Evolutionary conservation across 1,140 invertebrate species (phyloP).

Genomic region (Diachasmimorpha longicaudata): DNA sequence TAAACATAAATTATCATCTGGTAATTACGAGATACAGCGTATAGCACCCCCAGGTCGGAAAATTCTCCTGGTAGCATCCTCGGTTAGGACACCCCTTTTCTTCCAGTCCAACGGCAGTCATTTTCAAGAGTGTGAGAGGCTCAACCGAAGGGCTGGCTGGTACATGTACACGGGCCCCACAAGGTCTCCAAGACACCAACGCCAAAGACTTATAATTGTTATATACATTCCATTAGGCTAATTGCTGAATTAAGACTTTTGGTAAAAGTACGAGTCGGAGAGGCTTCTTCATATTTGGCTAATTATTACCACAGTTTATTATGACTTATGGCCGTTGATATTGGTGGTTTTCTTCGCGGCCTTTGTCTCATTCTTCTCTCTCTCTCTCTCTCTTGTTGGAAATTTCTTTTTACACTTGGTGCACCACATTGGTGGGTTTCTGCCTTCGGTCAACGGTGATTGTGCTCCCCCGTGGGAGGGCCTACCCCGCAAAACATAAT

Average conservation of each 20-base stretch:
- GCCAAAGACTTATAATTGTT: constrained; percentile 60
- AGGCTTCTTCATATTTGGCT: background rate
- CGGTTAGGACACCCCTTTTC: constrained; percentile 12
- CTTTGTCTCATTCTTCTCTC: background rate
- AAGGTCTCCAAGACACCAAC: constrained; percentile 39
- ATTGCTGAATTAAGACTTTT: constrained; percentile 64
- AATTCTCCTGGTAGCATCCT: background rate
- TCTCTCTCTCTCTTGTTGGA: background rate
- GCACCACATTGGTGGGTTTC: constrained; percentile 6
- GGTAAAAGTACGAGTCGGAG: constrained; percentile 31
- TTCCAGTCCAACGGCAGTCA: constrained; percentile 12
- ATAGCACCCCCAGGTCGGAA: constrained; percentile 20
- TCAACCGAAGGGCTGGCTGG: constrained; percentile 33
- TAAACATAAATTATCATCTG: constrained; percentile 66
- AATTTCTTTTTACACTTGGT: background rate
- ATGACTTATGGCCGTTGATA: constrained; percentile 26
- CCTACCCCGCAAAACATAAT: constrained; percentile 28
- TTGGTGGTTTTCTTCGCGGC: background rate
- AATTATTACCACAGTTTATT: constrained; percentile 29
- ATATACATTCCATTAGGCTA: constrained; percentile 65
- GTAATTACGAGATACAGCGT: constrained; percentile 62
- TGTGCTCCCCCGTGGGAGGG: constrained; percentile 27
- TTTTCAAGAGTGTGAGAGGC: background rate
- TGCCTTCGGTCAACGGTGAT: constrained; percentile 17
- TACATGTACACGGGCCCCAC: constrained; percentile 24